Base-by-base conservation (phyloP, 2,888 invertebrate species). In the Cephalotes varians region DNA sequence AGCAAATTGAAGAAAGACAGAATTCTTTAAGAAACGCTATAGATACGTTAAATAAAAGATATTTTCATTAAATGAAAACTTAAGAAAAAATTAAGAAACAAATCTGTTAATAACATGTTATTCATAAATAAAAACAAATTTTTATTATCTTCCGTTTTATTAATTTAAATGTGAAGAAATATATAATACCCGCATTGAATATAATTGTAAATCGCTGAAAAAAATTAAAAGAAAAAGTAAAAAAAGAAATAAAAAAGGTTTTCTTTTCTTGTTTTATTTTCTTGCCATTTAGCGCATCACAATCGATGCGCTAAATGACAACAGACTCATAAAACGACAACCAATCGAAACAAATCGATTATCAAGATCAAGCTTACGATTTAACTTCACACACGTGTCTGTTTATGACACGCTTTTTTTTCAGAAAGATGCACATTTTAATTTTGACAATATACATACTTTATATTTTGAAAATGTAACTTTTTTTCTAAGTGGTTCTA, bases 391-490 rank as follows among this genome's bases (percentile, higher is more conserved):
- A 25, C 9, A 2, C 10, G 21, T 51, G 15, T 51, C 18, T 21
- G 51, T 12, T 56, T 15, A 25, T 72, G 58, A 56, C 72, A 47
- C 15, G 47, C n/a, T n/a, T 72, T 44, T 28, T 44, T 44, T 62
- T 37, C 7, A 37, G 31, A 37, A 54, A 71, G 15, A 44, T 72
- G 28, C n/a, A 15, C 34, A 28, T 31, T 72, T 31, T 58, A 44
- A 72, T 72, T 72, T 72, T 44, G 31, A 44, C n/a, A 15, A 56
- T 18, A 51, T 76, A n/a, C 34, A 28, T n/a, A 1, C 54, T 51
- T n/a, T 51, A 40, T 15, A 67, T 51, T 64, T 76, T 49, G 9
- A 49, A 18, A n/a, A 74, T n/a, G 31, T 12, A 2, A 15, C n/a
- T 21, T n/a, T 58, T 73, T 15, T 28, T 51, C n/a, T n/a, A 40